A percentile compares a stretch with the other conserved stretches of the same genome.
Conservation (phyloP, 1,140 invertebrate genomes). For the Riptortus pedestris region DNA sequence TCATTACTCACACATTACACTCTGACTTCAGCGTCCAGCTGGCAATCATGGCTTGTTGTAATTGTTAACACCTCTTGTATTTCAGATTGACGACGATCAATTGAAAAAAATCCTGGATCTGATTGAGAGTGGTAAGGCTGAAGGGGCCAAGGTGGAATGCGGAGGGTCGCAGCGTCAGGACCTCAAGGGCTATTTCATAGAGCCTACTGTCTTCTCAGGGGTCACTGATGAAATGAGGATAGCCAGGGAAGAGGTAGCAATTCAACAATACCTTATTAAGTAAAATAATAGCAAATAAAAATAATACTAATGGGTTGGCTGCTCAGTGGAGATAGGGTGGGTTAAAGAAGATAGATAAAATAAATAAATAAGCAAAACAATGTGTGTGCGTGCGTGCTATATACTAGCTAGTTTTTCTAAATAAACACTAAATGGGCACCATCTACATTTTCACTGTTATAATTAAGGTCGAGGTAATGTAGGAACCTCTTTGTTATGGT, state of each 20-base stretch:
- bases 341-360: background rate
- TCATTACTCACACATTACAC: no score
- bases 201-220: constrained; percentile 80
- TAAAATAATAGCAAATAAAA: no score
- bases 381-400: background rate
- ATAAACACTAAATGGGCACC: no score
- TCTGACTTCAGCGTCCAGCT: no score
- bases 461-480: no score
- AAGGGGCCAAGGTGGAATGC: constrained; percentile 67
- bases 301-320: no score
- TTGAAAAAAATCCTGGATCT: constrained; percentile 62
- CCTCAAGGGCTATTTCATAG: constrained; percentile 64
- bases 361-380: background rate
- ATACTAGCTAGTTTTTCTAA: background rate
- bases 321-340: no score
- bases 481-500: background rate
- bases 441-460: no score
- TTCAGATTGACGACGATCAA: constrained; percentile 65
- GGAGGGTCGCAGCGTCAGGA: constrained; percentile 60
- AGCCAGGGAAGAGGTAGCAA: constrained; percentile 62
- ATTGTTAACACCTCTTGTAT: no score
- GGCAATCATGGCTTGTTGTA: no score
- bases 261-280: background rate
- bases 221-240: constrained; percentile 78
- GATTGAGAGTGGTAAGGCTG: constrained; percentile 63